phyloP scores from a whole-genome alignment of 2,797 vertebrate species.

The Sebastes ruberrimus region DNA sequence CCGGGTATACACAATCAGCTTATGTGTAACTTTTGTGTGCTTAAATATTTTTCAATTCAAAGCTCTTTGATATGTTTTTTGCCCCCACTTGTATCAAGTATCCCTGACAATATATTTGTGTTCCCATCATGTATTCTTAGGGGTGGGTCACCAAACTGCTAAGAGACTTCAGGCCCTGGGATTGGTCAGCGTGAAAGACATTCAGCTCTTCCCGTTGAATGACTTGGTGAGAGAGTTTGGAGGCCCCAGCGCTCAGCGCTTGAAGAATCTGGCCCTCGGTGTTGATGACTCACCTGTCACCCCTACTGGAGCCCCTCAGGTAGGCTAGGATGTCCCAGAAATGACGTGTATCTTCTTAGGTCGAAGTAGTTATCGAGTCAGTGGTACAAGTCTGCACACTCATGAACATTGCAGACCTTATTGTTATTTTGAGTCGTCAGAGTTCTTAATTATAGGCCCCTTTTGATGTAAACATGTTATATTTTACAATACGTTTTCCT shows the following conservation, averaged over 20 bases:
- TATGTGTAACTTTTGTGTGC: too few species aligned
- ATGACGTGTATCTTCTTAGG: not conserved
- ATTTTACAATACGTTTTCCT: not conserved
- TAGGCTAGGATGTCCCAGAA: slow-evolving; percentile 46
- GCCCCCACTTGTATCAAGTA: not conserved
- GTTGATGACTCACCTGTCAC: slow-evolving; percentile 86
- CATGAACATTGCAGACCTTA: not conserved
- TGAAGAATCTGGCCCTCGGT: slow-evolving; percentile 87
- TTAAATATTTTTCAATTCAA: not conserved
- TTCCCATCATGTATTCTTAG: slow-evolving; percentile 61
- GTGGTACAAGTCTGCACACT: not conserved
- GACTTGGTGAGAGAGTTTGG: slow-evolving; percentile 86
- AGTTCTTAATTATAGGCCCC: not conserved
- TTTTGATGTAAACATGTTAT: not conserved
- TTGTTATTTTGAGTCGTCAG: not conserved
- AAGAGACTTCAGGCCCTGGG: slow-evolving; percentile 85
- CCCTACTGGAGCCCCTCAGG: slow-evolving; percentile 89
- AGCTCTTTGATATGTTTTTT: not conserved
- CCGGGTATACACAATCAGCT: slow-evolving; percentile 80
- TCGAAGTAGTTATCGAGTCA: not conserved
- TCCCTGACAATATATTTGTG: not conserved
- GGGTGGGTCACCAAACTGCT: slow-evolving; percentile 88
- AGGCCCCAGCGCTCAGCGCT: slow-evolving; percentile 74
- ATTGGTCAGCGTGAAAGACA: slow-evolving; percentile 79
- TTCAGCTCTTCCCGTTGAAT: slow-evolving; percentile 82